phyloP scores from a whole-genome alignment of 2,113 vertebrate genomes.

The Tenebrosternarchus preto region DNA sequence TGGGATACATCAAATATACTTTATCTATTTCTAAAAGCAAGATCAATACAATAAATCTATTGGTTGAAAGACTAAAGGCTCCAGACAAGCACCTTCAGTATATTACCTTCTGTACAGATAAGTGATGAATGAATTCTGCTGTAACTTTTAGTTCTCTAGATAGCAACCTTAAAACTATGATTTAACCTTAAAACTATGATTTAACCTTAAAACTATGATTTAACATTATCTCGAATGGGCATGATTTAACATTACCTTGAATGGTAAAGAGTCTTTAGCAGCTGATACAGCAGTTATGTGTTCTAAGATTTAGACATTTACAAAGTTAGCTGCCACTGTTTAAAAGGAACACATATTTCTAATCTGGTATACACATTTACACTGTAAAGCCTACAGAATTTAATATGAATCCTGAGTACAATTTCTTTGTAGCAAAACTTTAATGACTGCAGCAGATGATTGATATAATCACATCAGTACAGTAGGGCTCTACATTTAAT shows the following conservation, averaged over 20 bases:
- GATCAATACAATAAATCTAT: conserved; percentile 13
- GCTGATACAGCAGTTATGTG: too few species aligned
- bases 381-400: background rate
- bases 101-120: background rate
- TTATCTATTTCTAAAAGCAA: conserved; percentile 7
- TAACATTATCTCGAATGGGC: too few species aligned
- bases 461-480: conserved; percentile 7
- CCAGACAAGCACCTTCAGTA: conserved; percentile 2
- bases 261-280: too few species aligned
- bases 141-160: background rate
- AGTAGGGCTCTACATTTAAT: conserved; percentile 21
- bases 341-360: too few species aligned
- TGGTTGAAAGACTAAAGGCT: background rate
- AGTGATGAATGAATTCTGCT: background rate
- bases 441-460: background rate
- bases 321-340: too few species aligned
- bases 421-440: background rate
- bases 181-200: background rate
- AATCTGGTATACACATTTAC: too few species aligned
- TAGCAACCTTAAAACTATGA: background rate
- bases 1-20: conserved; percentile 11
- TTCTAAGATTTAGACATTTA: too few species aligned
- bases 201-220: background rate
- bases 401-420: background rate
- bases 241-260: too few species aligned